These are phyloP conservation scores for Griposia aprilina DNA, from an alignment of 2,888 invertebrate species.

Conservation along the genomic window DNA sequence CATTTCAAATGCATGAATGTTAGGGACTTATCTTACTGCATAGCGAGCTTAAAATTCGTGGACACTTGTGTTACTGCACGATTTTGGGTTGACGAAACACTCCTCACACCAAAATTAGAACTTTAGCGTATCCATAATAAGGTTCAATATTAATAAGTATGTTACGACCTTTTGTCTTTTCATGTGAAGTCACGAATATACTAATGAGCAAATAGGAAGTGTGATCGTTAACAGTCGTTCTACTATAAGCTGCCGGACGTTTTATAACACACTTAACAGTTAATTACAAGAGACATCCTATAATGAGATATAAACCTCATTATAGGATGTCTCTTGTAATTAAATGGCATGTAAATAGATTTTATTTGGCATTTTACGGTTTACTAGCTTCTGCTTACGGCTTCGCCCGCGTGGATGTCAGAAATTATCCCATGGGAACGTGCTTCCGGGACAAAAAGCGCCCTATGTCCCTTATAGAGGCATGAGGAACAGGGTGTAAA, in stretches of 20 bases:
- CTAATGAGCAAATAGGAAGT: constrained; percentile 53
- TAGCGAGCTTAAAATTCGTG: constrained; percentile 26
- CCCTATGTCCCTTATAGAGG: too few relatives aligned
- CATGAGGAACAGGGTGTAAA: too few relatives aligned
- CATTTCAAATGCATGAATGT: constrained; percentile 60
- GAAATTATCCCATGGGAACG: too few relatives aligned
- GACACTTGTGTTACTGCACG: constrained; percentile 17
- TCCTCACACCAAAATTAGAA: constrained; percentile 14
- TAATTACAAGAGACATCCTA: too few relatives aligned
- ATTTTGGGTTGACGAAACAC: constrained; percentile 20
- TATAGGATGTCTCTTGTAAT: constrained; percentile 17
- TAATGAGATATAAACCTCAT: too few relatives aligned
- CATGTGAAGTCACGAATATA: constrained; percentile 30
- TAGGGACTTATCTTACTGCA: constrained; percentile 42
- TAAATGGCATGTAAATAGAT: constrained; percentile 18
- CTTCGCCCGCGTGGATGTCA: too few relatives aligned
- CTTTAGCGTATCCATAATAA: neutral
- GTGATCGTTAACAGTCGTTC: constrained; percentile 20
- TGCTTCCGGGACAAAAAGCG: too few relatives aligned
- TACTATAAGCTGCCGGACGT: constrained; percentile 16
- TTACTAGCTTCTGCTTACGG: too few relatives aligned
- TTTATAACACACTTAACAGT: too few relatives aligned
- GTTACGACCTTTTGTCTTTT: constrained; percentile 5
- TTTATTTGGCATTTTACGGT: constrained; percentile 1
- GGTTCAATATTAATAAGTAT: neutral